Base-by-base conservation (phyloP, 2,888 invertebrate species). In the Yponomeuta cagnagella region DNA sequence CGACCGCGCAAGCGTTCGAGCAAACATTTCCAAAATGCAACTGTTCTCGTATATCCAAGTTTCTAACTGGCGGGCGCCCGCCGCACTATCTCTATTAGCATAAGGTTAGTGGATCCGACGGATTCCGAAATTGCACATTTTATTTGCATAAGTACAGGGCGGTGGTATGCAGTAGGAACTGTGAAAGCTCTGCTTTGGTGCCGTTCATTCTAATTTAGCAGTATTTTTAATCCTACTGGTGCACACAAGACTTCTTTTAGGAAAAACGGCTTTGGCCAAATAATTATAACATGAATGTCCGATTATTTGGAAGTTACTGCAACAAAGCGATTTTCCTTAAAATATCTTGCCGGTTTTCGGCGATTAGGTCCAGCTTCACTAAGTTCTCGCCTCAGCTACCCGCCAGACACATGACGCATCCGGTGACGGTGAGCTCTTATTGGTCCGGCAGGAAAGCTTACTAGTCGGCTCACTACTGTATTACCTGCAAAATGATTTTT, bases 81-180 rank as follows among this genome's bases (percentile, higher is more conserved):
- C 37, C 64, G 70, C 77, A 70, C 74, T 74, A 75, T 76, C 78
- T 77, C 73, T 76, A 80, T 82, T 82, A 81, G 77, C 83, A 83
- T 83, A 83, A 80, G 81, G 81, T 78, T 77, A 79, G 76, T 77
- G 78, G 79, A 81, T 80, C 80, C 79, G 73, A 69, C 75, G 75
- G 77, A 75, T 77, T 79, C 74, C 75, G 73, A 74, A 71, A 72
- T 74, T 76, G 79, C 76, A 77, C 77, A 76, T 80, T 80, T 79
- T 81, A 82, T 84, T 83, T 79, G 80, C 83, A 84, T 84, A 84
- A 81, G 79, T 77, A 76, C 77, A 71, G 73, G 75, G 64, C 63
- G 43, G 58, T 23, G 68, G 68, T 68, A 58, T 15, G 15, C 12
- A 3, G 52, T 58, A 58, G 15, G 52, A 15, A 10, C 52, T 58